phyloP scores from a whole-genome alignment of 1,140 invertebrate genomes.

The Argopecten irradians region DNA sequence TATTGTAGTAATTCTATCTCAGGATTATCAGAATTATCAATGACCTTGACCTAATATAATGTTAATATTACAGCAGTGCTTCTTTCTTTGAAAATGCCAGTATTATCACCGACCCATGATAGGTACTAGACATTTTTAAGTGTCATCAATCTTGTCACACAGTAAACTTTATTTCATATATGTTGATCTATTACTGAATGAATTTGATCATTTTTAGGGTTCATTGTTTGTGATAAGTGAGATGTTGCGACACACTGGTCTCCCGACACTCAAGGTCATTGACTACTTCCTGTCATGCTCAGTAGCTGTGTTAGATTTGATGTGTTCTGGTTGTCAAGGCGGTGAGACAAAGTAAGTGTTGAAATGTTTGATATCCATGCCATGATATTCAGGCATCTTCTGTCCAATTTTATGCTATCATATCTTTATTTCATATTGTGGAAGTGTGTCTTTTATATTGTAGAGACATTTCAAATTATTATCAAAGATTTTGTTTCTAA shows the following conservation, averaged over 20 bases:
- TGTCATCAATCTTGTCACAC: background rate
- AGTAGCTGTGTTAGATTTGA: slow-evolving; percentile 53
- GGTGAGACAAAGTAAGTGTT: slow-evolving; percentile 38
- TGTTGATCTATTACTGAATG: background rate
- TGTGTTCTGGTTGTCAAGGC: slow-evolving; percentile 51
- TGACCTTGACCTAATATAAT: background rate
- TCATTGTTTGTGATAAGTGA: slow-evolving; percentile 47
- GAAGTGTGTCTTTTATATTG: background rate
- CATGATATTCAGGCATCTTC: background rate
- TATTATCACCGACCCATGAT: background rate
- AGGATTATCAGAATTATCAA: background rate
- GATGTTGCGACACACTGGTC: slow-evolving; percentile 44
- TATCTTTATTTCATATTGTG: background rate
- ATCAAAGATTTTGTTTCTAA: background rate
- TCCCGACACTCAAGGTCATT: slow-evolving; percentile 47
- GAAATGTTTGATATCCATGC: background rate
- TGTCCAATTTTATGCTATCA: background rate
- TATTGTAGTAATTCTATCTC: background rate
- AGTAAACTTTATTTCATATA: background rate
- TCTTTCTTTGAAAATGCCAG: background rate
- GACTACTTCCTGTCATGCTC: slow-evolving; percentile 61
- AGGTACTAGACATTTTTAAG: background rate
- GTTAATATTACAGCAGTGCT: background rate
- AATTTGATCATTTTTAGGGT: slow-evolving; percentile 46
- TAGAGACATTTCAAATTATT: background rate